Evolutionary conservation across 2,888 invertebrate species (phyloP), one percentile per base, ranked within the genome.

Genomic region (Microplitis deprimator): DNA sequence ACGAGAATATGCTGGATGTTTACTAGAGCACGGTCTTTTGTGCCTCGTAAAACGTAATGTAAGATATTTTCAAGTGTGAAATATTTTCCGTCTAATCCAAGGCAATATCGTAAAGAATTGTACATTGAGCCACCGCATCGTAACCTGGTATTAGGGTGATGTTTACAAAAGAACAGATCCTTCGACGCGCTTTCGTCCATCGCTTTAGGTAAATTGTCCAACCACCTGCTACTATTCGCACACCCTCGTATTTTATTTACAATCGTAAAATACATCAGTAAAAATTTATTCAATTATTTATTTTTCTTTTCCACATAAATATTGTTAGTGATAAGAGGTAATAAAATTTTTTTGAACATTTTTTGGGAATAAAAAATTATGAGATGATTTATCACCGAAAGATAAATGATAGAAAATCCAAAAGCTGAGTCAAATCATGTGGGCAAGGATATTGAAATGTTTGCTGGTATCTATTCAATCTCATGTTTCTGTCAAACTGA

Each of bases 231-330:
- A 81, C 86, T 77, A 8, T 13, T 65, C 61, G 16, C 77, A 20
- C 40, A 62, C 60, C 86, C 85, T 73, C 84, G 29, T 87, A 87
- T 89, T 89, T 89, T 89, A 89, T 89, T 89, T 89, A 89, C 89
- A 89, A 88, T 89, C 89, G 89, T 89, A 89, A 89, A 89, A 89
- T 87, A 85, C 87, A 85, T 89, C 89, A 89, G 88, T 88, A 88
- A 88, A 89, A 88, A 88, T 88, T 70, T 68, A 40, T 41, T 39
- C 38, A 13, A 72, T 69, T 73, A 62, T 41, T 20, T 41, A 68
- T 59, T 69, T 73, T 72, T 76, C 64, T 60, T 75, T 20, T n/a
- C 17, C 4, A 10, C 8, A 7, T 29, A 68, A 64, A 13, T 20
- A n/a, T 50, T 50, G 13, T 50, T 13, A 50, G 50, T 13, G 50